Conservation (phyloP, 2,797 vertebrate species). For the Zalophus californianus region DNA sequence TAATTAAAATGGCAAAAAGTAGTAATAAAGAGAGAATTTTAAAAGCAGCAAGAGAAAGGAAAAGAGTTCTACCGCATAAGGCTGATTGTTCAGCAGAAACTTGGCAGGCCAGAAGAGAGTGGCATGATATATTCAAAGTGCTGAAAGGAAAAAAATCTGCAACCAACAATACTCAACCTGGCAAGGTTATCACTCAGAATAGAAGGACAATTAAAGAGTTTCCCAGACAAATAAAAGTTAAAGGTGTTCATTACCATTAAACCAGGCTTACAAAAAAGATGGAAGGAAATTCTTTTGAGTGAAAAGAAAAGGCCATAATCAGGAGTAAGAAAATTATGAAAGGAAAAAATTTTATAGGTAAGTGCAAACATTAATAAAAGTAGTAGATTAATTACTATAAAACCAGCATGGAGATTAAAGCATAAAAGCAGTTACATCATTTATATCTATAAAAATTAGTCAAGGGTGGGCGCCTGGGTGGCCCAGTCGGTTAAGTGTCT, state of each 20-base stretch:
- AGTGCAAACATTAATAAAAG: not conserved
- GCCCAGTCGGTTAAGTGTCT: too few relatives aligned
- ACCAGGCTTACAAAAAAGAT: not conserved
- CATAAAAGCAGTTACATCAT: not conserved
- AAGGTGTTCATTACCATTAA: not conserved
- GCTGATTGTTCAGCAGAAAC: not conserved
- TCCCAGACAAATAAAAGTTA: not conserved
- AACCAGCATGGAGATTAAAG: not conserved
- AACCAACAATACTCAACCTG: not conserved
- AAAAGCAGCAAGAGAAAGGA: not conserved
- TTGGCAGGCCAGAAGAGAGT: not conserved
- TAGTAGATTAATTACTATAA: not conserved
- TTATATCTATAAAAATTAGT: not conserved
- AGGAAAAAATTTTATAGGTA: not conserved
- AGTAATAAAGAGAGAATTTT: not conserved
- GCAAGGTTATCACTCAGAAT: not conserved
- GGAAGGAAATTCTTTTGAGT: not conserved
- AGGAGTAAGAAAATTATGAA: not conserved
- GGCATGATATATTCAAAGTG: not conserved
- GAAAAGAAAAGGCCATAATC: not conserved
- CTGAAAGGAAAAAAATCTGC: not conserved
- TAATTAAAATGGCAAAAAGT: not conserved
- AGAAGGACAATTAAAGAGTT: not conserved
- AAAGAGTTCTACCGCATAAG: not conserved
- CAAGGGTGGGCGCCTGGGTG: too few relatives aligned